Evolutionary conservation across 2,888 invertebrate genomes (phyloP), one percentile per base, ranked within the genome.

Genomic region (Strigamia crassipes): DNA sequence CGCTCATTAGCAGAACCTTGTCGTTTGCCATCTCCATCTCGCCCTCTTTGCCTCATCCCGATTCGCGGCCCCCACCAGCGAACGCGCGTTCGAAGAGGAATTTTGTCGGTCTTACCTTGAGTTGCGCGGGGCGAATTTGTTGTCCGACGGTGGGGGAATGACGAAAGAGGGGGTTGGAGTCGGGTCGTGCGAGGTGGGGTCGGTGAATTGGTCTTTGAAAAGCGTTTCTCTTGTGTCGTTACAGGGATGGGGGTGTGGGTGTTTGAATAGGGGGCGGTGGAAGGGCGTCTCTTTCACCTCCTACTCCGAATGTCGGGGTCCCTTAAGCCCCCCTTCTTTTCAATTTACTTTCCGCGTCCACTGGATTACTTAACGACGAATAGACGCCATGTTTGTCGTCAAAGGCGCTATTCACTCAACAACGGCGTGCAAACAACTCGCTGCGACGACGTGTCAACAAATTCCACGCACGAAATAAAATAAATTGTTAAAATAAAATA

Each of bases 261-360:
- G 73, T 73, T 73, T 73, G 73, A 73, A 73, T 73, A 73, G 73
- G 73, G 73, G 73, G 73, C 73, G 73, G 73, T 73, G 73, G 73
- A 5, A 73, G 73, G 73, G 73, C 73, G 73, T 73, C 73, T 31
- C 73, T 73, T 73, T 73, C 31, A 73, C 73, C 73, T 73, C 73
- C 73, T 73, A 73, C 73, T 73, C 73, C 73, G 73, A 73, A 73
- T 73, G 31, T 31, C 73, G 31, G 73, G 31, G 73, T 31, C 3
- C 73, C 31, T 31, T 73, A 31, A 73, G 31, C 31, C 73, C 73
- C 27, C 73, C 73, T 31, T 73, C 73, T 73, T 73, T 73, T 73
- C 73, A 73, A 73, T 73, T 73, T 73, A 73, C 73, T 73, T n/a
- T 4, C 0, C n/a, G 9, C 13, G 31, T 27, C 73, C 31, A 73